Percentiles rank a stretch among this genome's conserved stretches.
phyloP scores from a whole-genome alignment of 2,113 vertebrate genomes.

The Gobius niger region DNA sequence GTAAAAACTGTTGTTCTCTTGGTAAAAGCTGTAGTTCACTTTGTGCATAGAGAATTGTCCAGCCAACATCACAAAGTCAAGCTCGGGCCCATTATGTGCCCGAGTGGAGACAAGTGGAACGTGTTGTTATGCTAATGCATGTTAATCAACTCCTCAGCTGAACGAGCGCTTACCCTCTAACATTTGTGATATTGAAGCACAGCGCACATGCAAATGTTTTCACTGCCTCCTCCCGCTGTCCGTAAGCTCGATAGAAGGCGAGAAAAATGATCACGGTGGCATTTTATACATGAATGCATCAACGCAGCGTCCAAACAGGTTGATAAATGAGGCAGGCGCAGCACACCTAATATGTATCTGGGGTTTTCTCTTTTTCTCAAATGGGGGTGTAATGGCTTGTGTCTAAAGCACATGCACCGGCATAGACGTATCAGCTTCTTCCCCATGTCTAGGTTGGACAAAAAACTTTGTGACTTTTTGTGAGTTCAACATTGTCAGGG shows the following conservation, averaged over 20 bases:
- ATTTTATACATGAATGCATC: conserved; percentile 25
- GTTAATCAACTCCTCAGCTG: conserved; percentile 31
- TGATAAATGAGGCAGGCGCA: conserved; percentile 24
- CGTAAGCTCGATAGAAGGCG: not conserved
- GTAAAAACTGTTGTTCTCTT: not conserved
- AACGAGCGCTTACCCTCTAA: conserved; percentile 25
- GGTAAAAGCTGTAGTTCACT: not conserved
- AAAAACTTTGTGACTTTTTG: not conserved
- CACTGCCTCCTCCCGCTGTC: not conserved
- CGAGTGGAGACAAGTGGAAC: conserved; percentile 24
- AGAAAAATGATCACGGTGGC: conserved; percentile 19
- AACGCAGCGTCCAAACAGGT: conserved; percentile 1
- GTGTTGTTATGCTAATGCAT: conserved; percentile 40
- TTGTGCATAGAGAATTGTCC: not conserved
- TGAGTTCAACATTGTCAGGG: not conserved
- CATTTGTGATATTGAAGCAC: conserved; percentile 6
- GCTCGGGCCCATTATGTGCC: conserved; percentile 14
- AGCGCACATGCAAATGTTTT: conserved; percentile 15
- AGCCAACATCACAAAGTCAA: conserved; percentile 24
- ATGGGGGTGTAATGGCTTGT: not conserved
- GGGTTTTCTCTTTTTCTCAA: conserved; percentile 4
- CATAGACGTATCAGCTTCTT: not conserved
- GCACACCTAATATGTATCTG: not conserved
- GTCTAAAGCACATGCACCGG: not conserved
- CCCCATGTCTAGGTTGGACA: too few relatives aligned